phyloP scores from a whole-genome alignment of 2,888 invertebrate genomes.

The Cyclophora albipunctata region DNA sequence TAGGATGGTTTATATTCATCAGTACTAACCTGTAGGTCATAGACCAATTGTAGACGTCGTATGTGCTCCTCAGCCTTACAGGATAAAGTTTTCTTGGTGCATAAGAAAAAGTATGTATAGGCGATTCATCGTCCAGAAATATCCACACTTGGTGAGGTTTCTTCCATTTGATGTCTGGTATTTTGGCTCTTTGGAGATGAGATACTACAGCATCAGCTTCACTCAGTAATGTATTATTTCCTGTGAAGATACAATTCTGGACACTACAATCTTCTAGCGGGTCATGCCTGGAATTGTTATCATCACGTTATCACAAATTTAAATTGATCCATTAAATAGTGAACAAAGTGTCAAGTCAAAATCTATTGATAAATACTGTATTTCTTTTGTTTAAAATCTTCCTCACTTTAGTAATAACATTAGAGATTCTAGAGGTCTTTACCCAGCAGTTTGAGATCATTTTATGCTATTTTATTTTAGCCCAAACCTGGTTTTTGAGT shows the following conservation, averaged over 20 bases:
- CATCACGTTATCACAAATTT: too few relatives aligned
- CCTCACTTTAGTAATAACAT: too few relatives aligned
- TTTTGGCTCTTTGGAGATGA: conserved; percentile 62
- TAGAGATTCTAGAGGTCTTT: too few relatives aligned
- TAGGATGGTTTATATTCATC: too few relatives aligned
- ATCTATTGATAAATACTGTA: too few relatives aligned
- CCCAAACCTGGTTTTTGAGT: too few relatives aligned
- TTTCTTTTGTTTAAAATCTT: too few relatives aligned
- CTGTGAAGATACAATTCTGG: conserved; percentile 76
- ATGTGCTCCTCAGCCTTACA: conserved; percentile 49
- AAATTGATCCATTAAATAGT: too few relatives aligned
- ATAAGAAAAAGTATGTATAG: conserved; percentile 71
- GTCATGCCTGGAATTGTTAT: conserved; percentile 47
- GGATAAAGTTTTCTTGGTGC: conserved; percentile 21
- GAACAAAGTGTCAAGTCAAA: too few relatives aligned
- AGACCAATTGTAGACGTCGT: conserved; percentile 80
- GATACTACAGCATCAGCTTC: conserved; percentile 77
- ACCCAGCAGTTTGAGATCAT: too few relatives aligned
- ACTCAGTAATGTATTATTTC: conserved; percentile 56
- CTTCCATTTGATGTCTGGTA: neutral
- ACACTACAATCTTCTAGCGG: conserved; percentile 77
- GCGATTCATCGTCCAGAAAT: conserved; percentile 80
- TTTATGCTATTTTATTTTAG: too few relatives aligned
- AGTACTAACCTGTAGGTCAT: conserved; percentile 75
- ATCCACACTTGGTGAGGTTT: conserved; percentile 77